A percentile compares a stretch with the other conserved stretches of the same genome.
Evolutionary conservation across 2,113 vertebrate genomes (phyloP).

Genomic region (Raja brachyura): DNA sequence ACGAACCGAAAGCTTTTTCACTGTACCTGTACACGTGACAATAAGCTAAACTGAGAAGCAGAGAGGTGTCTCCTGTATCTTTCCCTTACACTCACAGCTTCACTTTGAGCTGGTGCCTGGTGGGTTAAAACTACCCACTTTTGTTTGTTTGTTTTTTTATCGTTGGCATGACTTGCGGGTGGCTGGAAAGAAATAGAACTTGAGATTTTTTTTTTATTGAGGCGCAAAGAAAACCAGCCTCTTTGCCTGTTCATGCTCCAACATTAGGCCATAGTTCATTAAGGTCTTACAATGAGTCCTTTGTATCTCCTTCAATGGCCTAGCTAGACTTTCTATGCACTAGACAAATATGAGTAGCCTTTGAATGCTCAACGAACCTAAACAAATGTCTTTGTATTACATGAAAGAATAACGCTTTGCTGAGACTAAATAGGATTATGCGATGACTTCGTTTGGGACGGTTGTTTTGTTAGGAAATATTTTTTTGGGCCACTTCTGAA

Average conservation of each 20-base stretch:
- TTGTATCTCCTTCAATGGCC: neutral
- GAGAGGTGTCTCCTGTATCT: neutral
- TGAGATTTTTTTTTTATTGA: neutral
- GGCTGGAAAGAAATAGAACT: neutral
- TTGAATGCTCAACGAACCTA: neutral
- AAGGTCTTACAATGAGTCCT: neutral
- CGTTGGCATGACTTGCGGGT: neutral
- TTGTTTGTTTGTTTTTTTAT: neutral
- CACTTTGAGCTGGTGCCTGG: neutral
- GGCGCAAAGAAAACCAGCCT: constrained; percentile 12
- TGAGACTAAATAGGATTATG: neutral
- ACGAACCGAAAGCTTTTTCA: too few relatives aligned
- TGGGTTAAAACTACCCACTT: neutral
- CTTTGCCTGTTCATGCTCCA: neutral
- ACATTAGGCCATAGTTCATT: neutral
- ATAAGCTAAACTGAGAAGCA: neutral
- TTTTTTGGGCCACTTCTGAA: neutral
- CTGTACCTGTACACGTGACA: too few relatives aligned
- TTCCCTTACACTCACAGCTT: neutral
- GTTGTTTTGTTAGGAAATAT: neutral
- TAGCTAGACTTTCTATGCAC: neutral
- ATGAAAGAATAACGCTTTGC: neutral
- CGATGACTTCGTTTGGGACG: neutral
- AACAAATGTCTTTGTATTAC: neutral
- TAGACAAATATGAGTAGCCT: constrained; percentile 25